Conservation (phyloP, 1,140 invertebrate genomes). For the Aphaenogaster ashmeadi region DNA sequence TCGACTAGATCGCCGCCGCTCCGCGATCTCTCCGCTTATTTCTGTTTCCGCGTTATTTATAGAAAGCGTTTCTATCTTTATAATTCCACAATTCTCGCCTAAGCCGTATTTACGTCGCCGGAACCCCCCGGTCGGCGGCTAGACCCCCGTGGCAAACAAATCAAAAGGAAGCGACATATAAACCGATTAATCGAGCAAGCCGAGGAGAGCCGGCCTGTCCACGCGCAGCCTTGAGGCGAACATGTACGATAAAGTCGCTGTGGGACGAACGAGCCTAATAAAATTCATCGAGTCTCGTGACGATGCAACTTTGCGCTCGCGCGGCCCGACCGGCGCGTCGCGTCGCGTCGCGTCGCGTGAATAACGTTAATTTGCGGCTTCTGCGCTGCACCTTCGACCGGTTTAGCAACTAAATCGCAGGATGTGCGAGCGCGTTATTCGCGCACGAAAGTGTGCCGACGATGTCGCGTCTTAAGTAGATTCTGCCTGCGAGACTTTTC, state of each 20-base stretch:
- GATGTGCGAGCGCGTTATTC: slow-evolving; percentile 35
- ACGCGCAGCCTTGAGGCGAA: slow-evolving; percentile 51
- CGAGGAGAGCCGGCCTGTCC: slow-evolving; percentile 39
- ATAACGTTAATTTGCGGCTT: slow-evolving; percentile 62
- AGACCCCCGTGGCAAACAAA: slow-evolving; percentile 2
- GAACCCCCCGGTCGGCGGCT: neutral
- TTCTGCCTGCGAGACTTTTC: neutral
- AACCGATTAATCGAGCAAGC: slow-evolving; percentile 49
- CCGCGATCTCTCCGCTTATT: slow-evolving; percentile 8
- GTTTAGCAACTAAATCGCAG: slow-evolving; percentile 58
- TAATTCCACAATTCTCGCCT: slow-evolving; percentile 45
- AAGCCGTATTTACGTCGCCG: slow-evolving; percentile 46
- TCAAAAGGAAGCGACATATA: slow-evolving; percentile 42
- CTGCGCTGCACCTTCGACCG: slow-evolving; percentile 55
- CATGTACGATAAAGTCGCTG: slow-evolving; percentile 51
- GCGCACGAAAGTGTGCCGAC: slow-evolving; percentile 37
- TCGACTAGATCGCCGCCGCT: slow-evolving; percentile 14
- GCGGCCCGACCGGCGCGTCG: neutral
- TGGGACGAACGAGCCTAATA: slow-evolving; percentile 60
- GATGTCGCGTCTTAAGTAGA: neutral
- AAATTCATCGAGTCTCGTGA: slow-evolving; percentile 60
- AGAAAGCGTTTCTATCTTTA: slow-evolving; percentile 44
- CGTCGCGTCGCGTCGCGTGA: slow-evolving; percentile 32
- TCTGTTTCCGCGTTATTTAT: slow-evolving; percentile 43
- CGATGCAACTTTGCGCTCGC: slow-evolving; percentile 49